Percentiles rank a stretch among this genome's conserved stretches.
Evolutionary conservation across 2,797 vertebrate species (phyloP).

Genomic region (Lophotriccus pileatus): DNA sequence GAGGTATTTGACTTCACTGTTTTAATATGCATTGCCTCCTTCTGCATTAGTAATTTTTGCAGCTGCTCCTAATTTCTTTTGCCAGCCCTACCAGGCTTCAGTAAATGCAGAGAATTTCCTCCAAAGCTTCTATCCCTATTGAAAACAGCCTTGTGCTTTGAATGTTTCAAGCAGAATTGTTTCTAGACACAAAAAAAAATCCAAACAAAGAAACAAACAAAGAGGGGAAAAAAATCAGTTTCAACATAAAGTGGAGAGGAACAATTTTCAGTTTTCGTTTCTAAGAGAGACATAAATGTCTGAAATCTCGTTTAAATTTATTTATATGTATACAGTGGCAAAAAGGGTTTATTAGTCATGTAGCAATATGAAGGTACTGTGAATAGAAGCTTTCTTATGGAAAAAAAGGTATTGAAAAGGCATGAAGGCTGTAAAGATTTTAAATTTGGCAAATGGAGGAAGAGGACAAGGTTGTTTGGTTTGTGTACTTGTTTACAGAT

Average conservation of each 20-base stretch:
- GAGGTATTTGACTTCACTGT: background rate
- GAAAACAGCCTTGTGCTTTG: slow-evolving; percentile 56
- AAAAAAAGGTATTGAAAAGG: background rate
- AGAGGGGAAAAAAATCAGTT: background rate
- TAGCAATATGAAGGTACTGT: background rate
- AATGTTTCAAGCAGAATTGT: slow-evolving; percentile 50
- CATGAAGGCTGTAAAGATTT: background rate
- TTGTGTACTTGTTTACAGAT: background rate
- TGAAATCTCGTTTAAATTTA: background rate
- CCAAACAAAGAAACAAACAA: background rate
- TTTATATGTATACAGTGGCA: background rate
- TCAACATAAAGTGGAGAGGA: slow-evolving; percentile 46
- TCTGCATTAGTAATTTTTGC: slow-evolving; percentile 59
- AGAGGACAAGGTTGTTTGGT: background rate
- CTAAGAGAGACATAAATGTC: background rate
- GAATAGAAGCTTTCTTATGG: background rate
- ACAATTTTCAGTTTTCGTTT: background rate
- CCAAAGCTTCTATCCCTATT: slow-evolving; percentile 53
- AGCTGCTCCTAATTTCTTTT: slow-evolving; percentile 56
- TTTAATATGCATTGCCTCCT: background rate
- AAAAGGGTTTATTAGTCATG: background rate
- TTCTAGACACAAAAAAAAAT: slow-evolving; percentile 38
- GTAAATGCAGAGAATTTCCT: slow-evolving; percentile 49
- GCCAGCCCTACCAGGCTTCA: background rate
- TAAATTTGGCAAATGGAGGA: background rate